Evolutionary conservation across 2,888 invertebrate species (phyloP).

Genomic region (Pristionchus exspectatus): DNA sequence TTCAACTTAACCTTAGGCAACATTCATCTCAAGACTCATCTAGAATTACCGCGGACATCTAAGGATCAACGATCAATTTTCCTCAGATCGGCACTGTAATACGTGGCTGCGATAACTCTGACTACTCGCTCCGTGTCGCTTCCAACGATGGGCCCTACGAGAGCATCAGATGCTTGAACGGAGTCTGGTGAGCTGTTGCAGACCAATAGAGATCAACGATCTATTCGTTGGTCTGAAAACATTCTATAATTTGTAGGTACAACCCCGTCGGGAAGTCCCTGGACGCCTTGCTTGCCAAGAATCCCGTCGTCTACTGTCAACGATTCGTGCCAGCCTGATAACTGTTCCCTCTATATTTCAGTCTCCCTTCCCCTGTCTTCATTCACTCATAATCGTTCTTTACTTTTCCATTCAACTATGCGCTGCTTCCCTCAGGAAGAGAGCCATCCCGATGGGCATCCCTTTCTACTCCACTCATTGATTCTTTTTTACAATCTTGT

Average conservation of each 20-base stretch:
- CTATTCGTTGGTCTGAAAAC: background rate
- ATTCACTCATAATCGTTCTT: too few relatives aligned
- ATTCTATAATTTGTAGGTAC: background rate
- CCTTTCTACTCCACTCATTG: background rate
- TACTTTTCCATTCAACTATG: too few relatives aligned
- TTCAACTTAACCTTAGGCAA: too few relatives aligned
- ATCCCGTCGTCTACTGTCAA: background rate
- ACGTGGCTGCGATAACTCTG: background rate
- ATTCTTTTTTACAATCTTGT: background rate
- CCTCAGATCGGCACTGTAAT: background rate
- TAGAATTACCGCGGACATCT: background rate
- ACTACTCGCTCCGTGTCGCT: background rate
- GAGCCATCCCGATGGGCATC: background rate
- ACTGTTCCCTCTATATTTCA: background rate
- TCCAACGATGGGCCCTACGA: background rate
- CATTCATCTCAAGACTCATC: too few relatives aligned
- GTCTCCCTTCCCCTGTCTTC: too few relatives aligned
- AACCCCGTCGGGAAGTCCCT: background rate
- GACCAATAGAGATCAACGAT: background rate
- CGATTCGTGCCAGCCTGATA: background rate
- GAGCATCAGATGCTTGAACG: conserved; percentile 6
- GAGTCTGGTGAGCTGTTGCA: background rate
- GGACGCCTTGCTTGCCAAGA: background rate
- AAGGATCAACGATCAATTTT: background rate
- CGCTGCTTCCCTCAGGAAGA: background rate